Evolutionary conservation across 2,797 vertebrate genomes (phyloP).

Genomic region (Sebastes melanostomus): DNA sequence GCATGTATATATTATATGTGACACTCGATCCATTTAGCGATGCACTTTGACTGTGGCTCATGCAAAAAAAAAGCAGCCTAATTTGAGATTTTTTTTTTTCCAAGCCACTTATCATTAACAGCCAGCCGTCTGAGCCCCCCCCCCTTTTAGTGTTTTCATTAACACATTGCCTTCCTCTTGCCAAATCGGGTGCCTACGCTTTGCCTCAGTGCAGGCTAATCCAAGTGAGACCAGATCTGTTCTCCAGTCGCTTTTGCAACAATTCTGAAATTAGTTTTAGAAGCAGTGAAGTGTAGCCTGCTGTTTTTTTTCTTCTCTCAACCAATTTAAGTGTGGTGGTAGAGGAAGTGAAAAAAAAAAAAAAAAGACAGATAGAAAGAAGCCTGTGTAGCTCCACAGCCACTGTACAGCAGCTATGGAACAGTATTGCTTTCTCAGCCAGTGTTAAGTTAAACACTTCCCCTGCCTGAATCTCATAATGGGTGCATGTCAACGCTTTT

Average conservation of each 20-base stretch:
- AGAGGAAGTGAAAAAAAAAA: slow-evolving; percentile 2
- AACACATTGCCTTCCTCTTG: slow-evolving; percentile 61
- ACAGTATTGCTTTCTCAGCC: slow-evolving; percentile 35
- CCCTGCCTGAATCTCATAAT: slow-evolving; percentile 47
- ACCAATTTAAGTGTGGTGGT: slow-evolving; percentile 67
- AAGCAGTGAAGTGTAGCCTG: slow-evolving; percentile 71
- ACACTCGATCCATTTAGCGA: slow-evolving; percentile 46
- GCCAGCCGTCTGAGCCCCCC: slow-evolving; percentile 4
- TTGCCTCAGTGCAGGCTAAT: slow-evolving; percentile 72
- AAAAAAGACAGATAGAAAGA: slow-evolving; percentile 13
- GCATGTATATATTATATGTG: slow-evolving; percentile 1
- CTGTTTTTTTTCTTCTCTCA: slow-evolving; percentile 72
- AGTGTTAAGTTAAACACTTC: slow-evolving; percentile 53
- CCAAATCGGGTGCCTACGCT: slow-evolving; percentile 59
- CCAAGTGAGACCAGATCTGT: slow-evolving; percentile 75
- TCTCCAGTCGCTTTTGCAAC: slow-evolving; percentile 67
- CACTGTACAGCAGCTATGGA: background rate
- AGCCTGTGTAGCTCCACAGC: slow-evolving; percentile 18
- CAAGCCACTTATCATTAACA: slow-evolving; percentile 63
- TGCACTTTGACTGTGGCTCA: slow-evolving; percentile 24
- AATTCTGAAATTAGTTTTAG: slow-evolving; percentile 79
- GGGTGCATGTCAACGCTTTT: slow-evolving; percentile 51
- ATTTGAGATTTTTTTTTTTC: slow-evolving; percentile 29
- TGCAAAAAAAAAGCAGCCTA: slow-evolving; percentile 30
- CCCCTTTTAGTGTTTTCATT: slow-evolving; percentile 57